Evolutionary conservation across 2,888 invertebrate genomes (phyloP).

Genomic region (Calliopum simillimum): DNA sequence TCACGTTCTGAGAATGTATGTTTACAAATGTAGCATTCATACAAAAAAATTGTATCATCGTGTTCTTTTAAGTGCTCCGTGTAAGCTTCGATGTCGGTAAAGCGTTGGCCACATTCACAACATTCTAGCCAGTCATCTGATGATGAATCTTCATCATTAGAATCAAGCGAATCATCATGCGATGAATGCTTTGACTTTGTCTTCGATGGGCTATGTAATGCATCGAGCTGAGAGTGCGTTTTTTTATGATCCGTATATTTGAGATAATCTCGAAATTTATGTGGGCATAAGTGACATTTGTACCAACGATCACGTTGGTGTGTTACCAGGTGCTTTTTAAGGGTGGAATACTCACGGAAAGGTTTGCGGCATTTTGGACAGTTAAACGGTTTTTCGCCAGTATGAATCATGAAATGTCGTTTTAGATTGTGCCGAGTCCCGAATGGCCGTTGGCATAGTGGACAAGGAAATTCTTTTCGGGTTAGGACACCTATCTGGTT

Average conservation of each 20-base stretch:
- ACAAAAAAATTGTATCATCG: slow-evolving; percentile 50
- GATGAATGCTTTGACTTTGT: slow-evolving; percentile 40
- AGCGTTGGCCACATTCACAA: slow-evolving; percentile 61
- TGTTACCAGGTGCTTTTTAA: slow-evolving; percentile 65
- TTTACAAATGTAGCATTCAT: slow-evolving; percentile 57
- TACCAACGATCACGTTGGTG: slow-evolving; percentile 64
- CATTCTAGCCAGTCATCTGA: slow-evolving; percentile 62
- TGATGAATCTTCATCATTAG: slow-evolving; percentile 55
- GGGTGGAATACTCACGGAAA: slow-evolving; percentile 64
- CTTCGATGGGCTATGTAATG: slow-evolving; percentile 29
- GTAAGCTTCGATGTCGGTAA: slow-evolving; percentile 59
- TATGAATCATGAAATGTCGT: slow-evolving; percentile 66
- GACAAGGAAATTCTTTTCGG: slow-evolving; percentile 61
- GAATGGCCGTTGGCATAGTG: slow-evolving; percentile 64
- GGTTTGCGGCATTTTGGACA: slow-evolving; percentile 64
- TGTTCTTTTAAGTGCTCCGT: slow-evolving; percentile 62
- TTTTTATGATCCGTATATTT: slow-evolving; percentile 60
- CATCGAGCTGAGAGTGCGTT: slow-evolving; percentile 49
- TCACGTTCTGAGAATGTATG: slow-evolving; percentile 50
- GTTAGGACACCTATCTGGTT: slow-evolving; percentile 45
- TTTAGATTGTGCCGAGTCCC: slow-evolving; percentile 66
- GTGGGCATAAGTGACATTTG: slow-evolving; percentile 60
- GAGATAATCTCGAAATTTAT: slow-evolving; percentile 62
- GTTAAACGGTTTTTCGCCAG: slow-evolving; percentile 65
- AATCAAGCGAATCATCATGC: slow-evolving; percentile 42